Conservation (phyloP, 2,888 invertebrate genomes). For the Brachynemurus nebulosus region DNA sequence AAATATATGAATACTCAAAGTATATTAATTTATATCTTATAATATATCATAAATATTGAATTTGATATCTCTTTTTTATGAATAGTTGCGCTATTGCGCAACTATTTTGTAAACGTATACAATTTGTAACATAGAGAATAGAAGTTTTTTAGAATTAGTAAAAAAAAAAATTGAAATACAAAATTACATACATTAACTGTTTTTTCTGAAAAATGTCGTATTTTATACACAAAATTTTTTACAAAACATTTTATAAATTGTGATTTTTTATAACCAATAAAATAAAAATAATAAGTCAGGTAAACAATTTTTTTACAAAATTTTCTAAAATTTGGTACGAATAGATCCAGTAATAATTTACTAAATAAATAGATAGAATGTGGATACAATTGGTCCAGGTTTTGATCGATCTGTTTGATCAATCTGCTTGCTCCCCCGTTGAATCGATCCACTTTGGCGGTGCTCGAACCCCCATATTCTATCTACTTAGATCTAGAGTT, state of each 20-base stretch:
- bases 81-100: neutral
- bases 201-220: neutral
- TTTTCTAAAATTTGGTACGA: too few relatives aligned
- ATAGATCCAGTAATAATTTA: neutral
- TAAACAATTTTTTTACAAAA: too few relatives aligned
- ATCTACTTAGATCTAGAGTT: too few relatives aligned
- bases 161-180: neutral
- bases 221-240: slow-evolving; percentile 1
- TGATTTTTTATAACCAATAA: neutral
- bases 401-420: too few relatives aligned
- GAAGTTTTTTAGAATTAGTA: neutral
- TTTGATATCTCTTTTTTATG: slow-evolving; percentile 1
- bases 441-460: too few relatives aligned
- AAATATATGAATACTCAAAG: slow-evolving; percentile 1
- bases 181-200: too few relatives aligned
- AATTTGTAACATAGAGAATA: slow-evolving; percentile 1
- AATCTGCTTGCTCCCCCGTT: too few relatives aligned
- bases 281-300: too few relatives aligned
- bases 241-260: slow-evolving; percentile 1
- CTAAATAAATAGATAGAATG: too few relatives aligned
- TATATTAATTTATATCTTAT: neutral
- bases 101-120: neutral
- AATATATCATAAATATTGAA: neutral
- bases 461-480: too few relatives aligned
- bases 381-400: too few relatives aligned